Evolutionary conservation across 2,113 vertebrate genomes (phyloP), one percentile per base, ranked within the genome.

Genomic region (Haemorhous mexicanus): DNA sequence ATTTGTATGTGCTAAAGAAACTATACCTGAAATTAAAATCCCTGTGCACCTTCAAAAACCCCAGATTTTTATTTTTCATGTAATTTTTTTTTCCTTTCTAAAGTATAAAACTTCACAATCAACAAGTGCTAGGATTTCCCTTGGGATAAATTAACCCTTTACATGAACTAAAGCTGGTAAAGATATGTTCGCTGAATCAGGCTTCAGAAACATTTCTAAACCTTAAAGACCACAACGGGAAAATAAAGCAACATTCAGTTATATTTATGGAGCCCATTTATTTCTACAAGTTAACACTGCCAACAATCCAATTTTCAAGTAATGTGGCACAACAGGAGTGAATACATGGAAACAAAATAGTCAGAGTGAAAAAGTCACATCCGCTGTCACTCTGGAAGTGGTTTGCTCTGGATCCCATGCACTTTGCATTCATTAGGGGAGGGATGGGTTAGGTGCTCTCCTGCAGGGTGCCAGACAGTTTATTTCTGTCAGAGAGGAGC

Each of bases 271-370:
- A 87, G 24, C 20, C 32, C 79, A 21, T 96, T 94, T 94, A 95
- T 96, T 96, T 94, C 59, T 33, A 47, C 39, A 86, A 39, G 50
- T 94, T 92, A 94, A 93, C 68, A 86, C 72, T 90, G 92, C 23
- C 76, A 30, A 73, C 43, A 62, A 16, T 56, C 43, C 27, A 80
- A 70, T 20, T 67, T 89, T 89, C 83, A 92, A 94, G 88, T 83
- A 80, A 35, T 0, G 4, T 30, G 68, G 83, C 68, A 86, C 59
- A 55, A 56, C 2, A 74, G 68, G 35, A 88, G 43, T 13, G 50
- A 90, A 80, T 21, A 33, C 1, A 0, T 3, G 47, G 75, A 46
- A 83, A 83, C 6, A 1, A 58, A 88, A 43, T 1, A 20, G 26
- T 37, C 13, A 9, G 23, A 53, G 30, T 27, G 85, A 74, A 82